Evolutionary conservation across 2,888 invertebrate species (phyloP).

Genomic region (Acleris holmiana): DNA sequence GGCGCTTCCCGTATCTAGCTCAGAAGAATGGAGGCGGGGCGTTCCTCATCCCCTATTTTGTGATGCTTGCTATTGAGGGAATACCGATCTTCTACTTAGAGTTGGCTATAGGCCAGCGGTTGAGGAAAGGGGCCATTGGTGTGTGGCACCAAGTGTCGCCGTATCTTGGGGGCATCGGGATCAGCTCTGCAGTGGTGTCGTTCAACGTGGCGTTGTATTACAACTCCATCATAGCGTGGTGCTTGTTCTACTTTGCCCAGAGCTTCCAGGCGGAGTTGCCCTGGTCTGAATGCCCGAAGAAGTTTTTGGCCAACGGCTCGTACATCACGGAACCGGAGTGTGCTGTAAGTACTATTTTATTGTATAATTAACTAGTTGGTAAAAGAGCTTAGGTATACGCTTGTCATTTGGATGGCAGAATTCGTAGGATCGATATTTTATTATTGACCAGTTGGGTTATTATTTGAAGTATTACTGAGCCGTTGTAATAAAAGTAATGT

Average conservation of each 20-base stretch:
- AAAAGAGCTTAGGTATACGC: background rate
- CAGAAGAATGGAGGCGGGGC: slow-evolving; percentile 98
- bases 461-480: too few species aligned
- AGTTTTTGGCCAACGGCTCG: slow-evolving; percentile 91
- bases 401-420: too few species aligned
- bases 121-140: slow-evolving; percentile 96
- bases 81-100: slow-evolving; percentile 98
- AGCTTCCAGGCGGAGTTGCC: slow-evolving; percentile 96
- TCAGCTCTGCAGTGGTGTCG: slow-evolving; percentile 97
- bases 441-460: too few species aligned
- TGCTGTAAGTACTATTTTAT: slow-evolving; percentile 84
- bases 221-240: slow-evolving; percentile 99
- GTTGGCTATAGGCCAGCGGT: slow-evolving; percentile 96
- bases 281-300: slow-evolving; percentile 96
- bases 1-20: slow-evolving; percentile 97
- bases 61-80: slow-evolving; percentile 97
- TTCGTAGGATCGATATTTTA: too few species aligned
- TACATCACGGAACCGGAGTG: slow-evolving; percentile 93
- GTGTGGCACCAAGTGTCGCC: slow-evolving; percentile 98
- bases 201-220: slow-evolving; percentile 98
- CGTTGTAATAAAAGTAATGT: too few species aligned
- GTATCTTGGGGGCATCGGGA: slow-evolving; percentile 94
- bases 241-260: slow-evolving; percentile 96
- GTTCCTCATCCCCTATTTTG: slow-evolving; percentile 98
- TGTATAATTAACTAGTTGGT: background rate